Conservation (phyloP, 2,888 invertebrate species). For the Embidobia sp. region DNA sequence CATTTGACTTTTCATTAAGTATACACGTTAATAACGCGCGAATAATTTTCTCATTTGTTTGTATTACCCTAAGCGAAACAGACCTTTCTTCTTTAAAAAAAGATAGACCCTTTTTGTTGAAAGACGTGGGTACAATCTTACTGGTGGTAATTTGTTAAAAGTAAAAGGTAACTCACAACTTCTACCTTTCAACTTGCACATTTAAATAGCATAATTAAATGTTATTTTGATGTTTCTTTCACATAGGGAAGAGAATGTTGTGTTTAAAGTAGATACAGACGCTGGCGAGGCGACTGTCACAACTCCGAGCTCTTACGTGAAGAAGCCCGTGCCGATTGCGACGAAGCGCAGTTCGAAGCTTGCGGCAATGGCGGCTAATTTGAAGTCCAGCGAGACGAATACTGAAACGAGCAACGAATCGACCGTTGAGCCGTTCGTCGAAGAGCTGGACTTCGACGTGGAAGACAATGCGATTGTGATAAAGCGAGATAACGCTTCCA, state of each 20-base stretch:
- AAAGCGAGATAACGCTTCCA: conserved; percentile 22
- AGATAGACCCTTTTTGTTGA: too few species aligned
- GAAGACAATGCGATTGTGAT: conserved; percentile 36
- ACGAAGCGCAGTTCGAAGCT: conserved; percentile 78
- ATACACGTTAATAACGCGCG: too few species aligned
- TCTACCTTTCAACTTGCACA: too few species aligned
- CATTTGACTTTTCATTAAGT: too few species aligned
- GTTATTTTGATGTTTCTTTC: conserved; percentile 2
- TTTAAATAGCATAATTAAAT: too few species aligned
- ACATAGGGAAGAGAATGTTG: conserved; percentile 78
- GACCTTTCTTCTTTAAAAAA: too few species aligned
- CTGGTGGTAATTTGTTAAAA: too few species aligned
- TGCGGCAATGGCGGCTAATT: conserved; percentile 79
- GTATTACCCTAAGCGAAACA: too few species aligned
- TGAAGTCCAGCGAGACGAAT: too few species aligned
- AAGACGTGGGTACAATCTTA: too few species aligned
- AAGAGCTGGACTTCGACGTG: conserved; percentile 53
- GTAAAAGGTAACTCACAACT: background rate
- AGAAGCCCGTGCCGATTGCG: conserved; percentile 74
- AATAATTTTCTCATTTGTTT: too few species aligned
- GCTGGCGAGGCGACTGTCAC: conserved; percentile 38
- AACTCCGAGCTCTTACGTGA: background rate
- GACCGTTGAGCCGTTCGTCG: too few species aligned
- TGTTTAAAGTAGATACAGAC: conserved; percentile 73
- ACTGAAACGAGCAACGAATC: conserved; percentile 33